These are phyloP conservation scores for Marmota flaviventris DNA, from an alignment of 2,113 vertebrate species.

Conservation along the genomic window DNA sequence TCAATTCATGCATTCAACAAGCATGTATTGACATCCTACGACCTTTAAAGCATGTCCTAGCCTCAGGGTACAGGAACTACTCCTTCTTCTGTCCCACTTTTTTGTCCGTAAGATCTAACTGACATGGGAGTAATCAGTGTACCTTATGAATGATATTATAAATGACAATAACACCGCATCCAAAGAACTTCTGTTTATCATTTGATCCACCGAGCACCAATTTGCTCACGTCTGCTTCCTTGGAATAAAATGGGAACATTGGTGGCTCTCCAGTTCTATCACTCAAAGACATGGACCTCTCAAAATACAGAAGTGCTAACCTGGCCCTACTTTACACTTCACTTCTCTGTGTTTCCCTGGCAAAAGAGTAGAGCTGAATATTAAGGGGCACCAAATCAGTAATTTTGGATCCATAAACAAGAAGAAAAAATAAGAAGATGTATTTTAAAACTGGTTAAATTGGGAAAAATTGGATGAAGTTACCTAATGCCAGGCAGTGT, in stretches of 20 bases:
- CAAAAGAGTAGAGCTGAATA: not conserved
- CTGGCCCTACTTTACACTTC: not conserved
- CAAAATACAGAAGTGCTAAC: not conserved
- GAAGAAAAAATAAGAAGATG: not conserved
- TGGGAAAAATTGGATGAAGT: not conserved
- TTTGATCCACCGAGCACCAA: not conserved
- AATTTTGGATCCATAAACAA: not conserved
- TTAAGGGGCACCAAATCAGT: not conserved
- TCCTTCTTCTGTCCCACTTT: not conserved
- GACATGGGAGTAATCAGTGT: not conserved
- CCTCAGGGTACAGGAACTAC: fast-evolving
- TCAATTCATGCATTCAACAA: not conserved
- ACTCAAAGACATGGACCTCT: not conserved
- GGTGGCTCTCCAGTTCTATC: not conserved
- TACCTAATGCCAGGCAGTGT: not conserved
- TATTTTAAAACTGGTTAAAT: not conserved
- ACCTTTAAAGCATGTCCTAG: no score
- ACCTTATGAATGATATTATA: not conserved
- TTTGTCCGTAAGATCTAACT: not conserved
- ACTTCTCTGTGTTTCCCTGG: slow-evolving; percentile 6
- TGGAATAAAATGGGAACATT: not conserved
- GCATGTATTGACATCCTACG: not conserved
- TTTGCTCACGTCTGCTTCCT: not conserved
- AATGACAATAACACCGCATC: not conserved
- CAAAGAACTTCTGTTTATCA: not conserved